Conservation (phyloP, 23 tunicate genomes). For the Phallusia fumigata region DNA sequence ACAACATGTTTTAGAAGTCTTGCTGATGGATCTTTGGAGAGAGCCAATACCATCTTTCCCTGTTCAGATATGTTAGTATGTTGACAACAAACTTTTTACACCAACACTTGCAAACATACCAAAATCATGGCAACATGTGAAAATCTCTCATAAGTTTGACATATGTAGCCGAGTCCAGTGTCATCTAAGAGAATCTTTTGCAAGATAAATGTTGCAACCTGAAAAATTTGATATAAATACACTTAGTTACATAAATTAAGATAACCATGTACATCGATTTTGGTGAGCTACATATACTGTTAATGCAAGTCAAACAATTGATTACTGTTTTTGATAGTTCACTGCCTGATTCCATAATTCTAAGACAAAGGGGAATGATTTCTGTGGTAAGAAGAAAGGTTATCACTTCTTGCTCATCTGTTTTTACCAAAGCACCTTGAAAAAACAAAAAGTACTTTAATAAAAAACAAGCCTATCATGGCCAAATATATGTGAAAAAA, state of each 20-base stretch:
- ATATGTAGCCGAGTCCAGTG: conserved; percentile 88
- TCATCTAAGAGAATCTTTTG: conserved; percentile 93
- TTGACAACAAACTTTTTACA: not conserved
- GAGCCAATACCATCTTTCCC: conserved; percentile 92
- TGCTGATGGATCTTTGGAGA: conserved; percentile 95
- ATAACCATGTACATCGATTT: too few species aligned
- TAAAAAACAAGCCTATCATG: too few species aligned
- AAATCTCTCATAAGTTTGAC: conserved; percentile 98
- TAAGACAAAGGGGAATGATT: conserved; percentile 90
- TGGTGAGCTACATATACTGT: too few species aligned
- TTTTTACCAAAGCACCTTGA: conserved; percentile 96
- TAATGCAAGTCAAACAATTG: too few species aligned
- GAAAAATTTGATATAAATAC: not conserved
- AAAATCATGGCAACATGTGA: conserved; percentile 98
- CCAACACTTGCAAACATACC: conserved; percentile 14
- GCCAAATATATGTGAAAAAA: not conserved
- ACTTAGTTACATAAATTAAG: not conserved
- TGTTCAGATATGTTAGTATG: not conserved
- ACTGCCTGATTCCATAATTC: conserved; percentile 97
- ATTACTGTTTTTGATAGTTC: conserved; percentile 94
- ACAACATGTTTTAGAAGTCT: conserved; percentile 95
- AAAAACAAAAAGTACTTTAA: too few species aligned
- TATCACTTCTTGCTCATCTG: conserved; percentile 98
- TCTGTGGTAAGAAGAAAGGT: conserved; percentile 97
- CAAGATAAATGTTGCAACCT: conserved; percentile 96